phyloP scores from a whole-genome alignment of 64 coral and sea anemone species.

The Actinia tenebrosa region DNA sequence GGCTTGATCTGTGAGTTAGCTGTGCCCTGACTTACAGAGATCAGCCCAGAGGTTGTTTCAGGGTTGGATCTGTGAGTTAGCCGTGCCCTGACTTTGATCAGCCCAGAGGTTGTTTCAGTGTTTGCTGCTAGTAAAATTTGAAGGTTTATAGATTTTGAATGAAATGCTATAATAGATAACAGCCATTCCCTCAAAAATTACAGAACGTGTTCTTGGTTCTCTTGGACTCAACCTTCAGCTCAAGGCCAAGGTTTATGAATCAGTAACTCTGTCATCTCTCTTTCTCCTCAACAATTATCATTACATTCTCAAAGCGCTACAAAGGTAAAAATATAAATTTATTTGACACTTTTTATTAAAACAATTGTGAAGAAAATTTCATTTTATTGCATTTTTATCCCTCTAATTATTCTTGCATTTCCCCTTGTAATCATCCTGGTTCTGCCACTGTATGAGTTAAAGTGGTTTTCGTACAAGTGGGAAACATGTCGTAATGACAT shows the following conservation, averaged over 20 bases:
- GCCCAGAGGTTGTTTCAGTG: background rate
- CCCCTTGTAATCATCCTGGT: no score
- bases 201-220: conserved; percentile 91
- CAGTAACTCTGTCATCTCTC: conserved; percentile 60
- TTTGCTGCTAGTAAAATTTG: background rate
- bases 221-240: conserved; percentile 92
- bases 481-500: no score
- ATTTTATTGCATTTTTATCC: no score
- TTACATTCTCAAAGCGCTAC: conserved; percentile 86
- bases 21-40: background rate
- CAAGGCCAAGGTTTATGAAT: conserved; percentile 83
- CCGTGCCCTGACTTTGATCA: background rate
- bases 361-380: no score
- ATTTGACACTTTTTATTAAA: no score
- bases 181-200: background rate
- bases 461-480: no score
- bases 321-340: conserved; percentile 53
- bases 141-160: background rate
- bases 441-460: no score
- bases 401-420: no score
- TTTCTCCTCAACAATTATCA: conserved; percentile 98
- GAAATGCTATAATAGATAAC: background rate
- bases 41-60: background rate
- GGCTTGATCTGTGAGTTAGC: background rate
- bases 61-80: background rate